Evolutionary conservation across 2,113 vertebrate genomes (phyloP), one percentile per base, ranked within the genome.

Genomic region (Camarhynchus parvulus): DNA sequence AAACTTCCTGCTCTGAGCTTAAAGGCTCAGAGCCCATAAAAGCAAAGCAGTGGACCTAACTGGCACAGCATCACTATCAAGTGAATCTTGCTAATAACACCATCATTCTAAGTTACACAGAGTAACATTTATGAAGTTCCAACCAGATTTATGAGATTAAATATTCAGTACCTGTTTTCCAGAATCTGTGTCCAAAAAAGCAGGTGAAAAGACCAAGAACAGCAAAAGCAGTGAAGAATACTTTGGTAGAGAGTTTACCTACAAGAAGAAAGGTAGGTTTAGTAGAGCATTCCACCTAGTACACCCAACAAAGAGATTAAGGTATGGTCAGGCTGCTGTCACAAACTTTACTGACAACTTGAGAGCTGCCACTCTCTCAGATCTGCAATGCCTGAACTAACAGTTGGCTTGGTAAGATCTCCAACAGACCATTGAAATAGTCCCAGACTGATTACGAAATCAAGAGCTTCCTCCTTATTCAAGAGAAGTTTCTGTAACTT

Each of bases 181-280:
- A 99, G 97, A 99, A 99, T 58, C 99, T 98, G 93, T 99, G 99
- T 24, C 99, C 99, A 58, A 98, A 98, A 96, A 99, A 99, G 94
- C 99, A 99, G 80, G 98, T 87, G 44, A 99, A 99, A 75, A 99
- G 97, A 13, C 99, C 99, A 21, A 99, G 98, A 87, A 99, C 28
- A 62, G 98, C 99, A 64, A 97, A 68, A 66, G 98, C 69, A 63
- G 98, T 99, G 94, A 99, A 99, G 91, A 99, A 98, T 12, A 99
- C 61, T 96, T 99, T 99, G 33, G 99, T 99, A 15, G 99, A 99
- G 8, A 98, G 85, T 87, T 96, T 98, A 83, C 98, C 99, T 99
- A 84, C 37, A 97, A 55, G 37, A 73, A 83, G 25, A 92, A 70
- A 86, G 30, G 46, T 33, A 41, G 3, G 1, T 59, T 89, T 89